Evolutionary conservation across 2,888 invertebrate genomes (phyloP), one percentile per base, ranked within the genome.

Genomic region (Leptinotarsa juncta): DNA sequence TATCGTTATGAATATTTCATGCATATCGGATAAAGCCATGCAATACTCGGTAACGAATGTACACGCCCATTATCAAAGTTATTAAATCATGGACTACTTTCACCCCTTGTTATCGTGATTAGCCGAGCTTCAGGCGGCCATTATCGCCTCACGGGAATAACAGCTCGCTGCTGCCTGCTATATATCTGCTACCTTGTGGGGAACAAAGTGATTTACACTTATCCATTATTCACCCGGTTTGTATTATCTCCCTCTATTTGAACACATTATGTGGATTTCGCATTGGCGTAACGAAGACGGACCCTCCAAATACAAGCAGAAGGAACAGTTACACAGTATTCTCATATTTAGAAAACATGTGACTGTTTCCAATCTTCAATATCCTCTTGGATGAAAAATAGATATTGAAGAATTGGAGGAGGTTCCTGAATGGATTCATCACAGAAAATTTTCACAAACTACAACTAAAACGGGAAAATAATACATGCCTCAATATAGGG

Each of bases 71-170:
- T 77, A 78, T 78, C 76, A 72, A 67, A 74, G 76, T 81, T 82
- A 82, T 82, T 80, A 82, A 82, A 82, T 82, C 80, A 81, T 81
- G 81, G 77, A 77, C 78, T 74, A 78, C 77, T 79, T 82, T 79
- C 79, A 79, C 79, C 80, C 77, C 80, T 79, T 77, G 80, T 82
- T 81, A 82, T 81, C 79, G 79, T 78, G 81, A 80, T 80, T 79
- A 81, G 78, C 76, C 55, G 73, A 65, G 72, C 75, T 74, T 72
- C 78, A 77, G 76, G 76, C 79, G 68, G 81, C 81, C 79, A 81
- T 79, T 81, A 79, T 78, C 78, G 78, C 79, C 74, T 76, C 72
- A 67, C 70, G 73, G 78, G 79, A 77, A 78, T 75, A 75, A 74
- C 77, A 66, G n/a, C 57, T 67, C 68, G 55, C 55, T 69, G 71